Evolutionary conservation across 2,113 vertebrate species (phyloP).

Genomic region (Carassius auratus): DNA sequence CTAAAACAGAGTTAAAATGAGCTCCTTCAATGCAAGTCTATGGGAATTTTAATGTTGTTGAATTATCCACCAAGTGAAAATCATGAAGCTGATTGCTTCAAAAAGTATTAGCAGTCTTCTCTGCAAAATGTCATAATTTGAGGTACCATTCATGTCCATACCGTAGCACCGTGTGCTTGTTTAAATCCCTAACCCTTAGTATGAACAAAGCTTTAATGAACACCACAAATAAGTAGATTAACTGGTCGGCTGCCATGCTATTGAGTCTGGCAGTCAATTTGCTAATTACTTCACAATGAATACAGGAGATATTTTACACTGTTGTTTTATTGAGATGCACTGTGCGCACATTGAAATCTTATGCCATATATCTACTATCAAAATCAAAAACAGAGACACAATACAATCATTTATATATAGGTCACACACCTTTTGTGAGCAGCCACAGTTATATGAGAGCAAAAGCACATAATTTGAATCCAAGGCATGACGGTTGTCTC

Average conservation of each 20-base stretch:
- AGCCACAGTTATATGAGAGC: not conserved
- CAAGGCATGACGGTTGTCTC: not conserved
- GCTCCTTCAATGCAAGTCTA: not conserved
- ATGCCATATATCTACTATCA: not conserved
- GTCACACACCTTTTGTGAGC: constrained; percentile 1
- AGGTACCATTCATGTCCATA: not conserved
- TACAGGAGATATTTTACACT: not conserved
- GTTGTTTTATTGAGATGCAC: not conserved
- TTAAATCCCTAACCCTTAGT: not conserved
- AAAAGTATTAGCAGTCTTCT: not conserved
- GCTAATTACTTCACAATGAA: not conserved
- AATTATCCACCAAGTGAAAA: not conserved
- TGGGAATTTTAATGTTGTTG: not conserved
- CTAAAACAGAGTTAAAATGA: not conserved
- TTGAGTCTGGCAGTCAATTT: not conserved
- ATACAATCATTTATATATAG: not conserved
- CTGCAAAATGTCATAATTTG: not conserved
- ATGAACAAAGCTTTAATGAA: not conserved
- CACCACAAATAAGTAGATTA: constrained; percentile 1
- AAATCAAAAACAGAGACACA: not conserved
- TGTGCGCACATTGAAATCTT: not conserved
- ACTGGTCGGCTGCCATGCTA: not conserved
- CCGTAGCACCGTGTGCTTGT: not conserved
- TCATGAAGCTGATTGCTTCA: not conserved
- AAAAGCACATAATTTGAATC: not conserved